phyloP scores from a whole-genome alignment of 2,113 vertebrate genomes.

The Seriola quinqueradiata region DNA sequence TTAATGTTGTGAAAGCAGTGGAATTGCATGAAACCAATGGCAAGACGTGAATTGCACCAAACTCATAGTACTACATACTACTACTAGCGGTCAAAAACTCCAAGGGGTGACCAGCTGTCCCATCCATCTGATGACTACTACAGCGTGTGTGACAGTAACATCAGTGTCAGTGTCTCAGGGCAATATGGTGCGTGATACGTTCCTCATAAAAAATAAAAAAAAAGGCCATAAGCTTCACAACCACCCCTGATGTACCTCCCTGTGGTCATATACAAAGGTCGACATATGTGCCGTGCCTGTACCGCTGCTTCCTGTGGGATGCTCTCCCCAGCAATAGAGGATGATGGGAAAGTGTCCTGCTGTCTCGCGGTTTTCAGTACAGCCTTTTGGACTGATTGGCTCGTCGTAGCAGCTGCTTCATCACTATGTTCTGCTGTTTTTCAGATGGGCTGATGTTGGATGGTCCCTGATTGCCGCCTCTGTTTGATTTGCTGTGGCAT shows the following conservation, averaged over 20 bases:
- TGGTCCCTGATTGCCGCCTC: slow-evolving; percentile 45
- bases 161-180: background rate
- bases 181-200: background rate
- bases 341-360: slow-evolving; percentile 45
- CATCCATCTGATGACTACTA: background rate
- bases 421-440: slow-evolving; percentile 18
- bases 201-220: slow-evolving; percentile 4
- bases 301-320: slow-evolving; percentile 31
- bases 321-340: slow-evolving; percentile 19
- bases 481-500: slow-evolving; percentile 25
- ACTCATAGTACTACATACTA: no score
- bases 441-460: slow-evolving; percentile 13
- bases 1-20: no score
- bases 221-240: slow-evolving; percentile 19
- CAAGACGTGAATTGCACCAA: no score
- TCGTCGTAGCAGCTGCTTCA: slow-evolving; percentile 57
- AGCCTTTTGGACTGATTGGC: slow-evolving; percentile 62
- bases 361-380: slow-evolving; percentile 44
- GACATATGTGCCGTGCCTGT: background rate
- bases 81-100: no score
- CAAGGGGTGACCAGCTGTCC: background rate
- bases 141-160: background rate
- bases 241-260: slow-evolving; percentile 10
- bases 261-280: background rate
- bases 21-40: no score